phyloP scores from a whole-genome alignment of 2,888 invertebrate species.

The Ormyrus thymus region DNA sequence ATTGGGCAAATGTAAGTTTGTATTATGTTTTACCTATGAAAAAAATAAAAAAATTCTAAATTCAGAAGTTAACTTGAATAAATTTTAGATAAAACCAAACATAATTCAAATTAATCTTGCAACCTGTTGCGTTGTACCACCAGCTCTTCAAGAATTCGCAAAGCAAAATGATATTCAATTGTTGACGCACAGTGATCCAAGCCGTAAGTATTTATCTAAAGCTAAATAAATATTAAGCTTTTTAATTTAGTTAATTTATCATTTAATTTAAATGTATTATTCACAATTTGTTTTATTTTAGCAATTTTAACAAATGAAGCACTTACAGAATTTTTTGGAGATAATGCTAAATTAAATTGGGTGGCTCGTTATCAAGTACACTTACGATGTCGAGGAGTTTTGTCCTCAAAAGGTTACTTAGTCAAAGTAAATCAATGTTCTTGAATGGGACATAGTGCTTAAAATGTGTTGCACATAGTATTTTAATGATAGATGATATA shows the following conservation, averaged over 20 bases:
- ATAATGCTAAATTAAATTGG: constrained; percentile 79
- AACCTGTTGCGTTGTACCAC: constrained; percentile 95
- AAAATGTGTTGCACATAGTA: constrained; percentile 4
- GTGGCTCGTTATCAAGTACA: constrained; percentile 91
- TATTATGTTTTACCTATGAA: constrained; percentile 14
- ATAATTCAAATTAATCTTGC: constrained; percentile 95
- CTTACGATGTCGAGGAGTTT: constrained; percentile 92
- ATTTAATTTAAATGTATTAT: constrained; percentile 27
- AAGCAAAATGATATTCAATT: constrained; percentile 93
- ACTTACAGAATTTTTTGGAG: constrained; percentile 78
- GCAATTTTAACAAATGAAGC: constrained; percentile 78
- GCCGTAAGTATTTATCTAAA: constrained; percentile 78
- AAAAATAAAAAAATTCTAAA: not conserved
- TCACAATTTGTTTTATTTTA: constrained; percentile 67
- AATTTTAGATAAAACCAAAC: constrained; percentile 83
- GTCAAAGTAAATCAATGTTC: constrained; percentile 71
- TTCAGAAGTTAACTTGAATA: not conserved
- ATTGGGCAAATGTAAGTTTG: constrained; percentile 80
- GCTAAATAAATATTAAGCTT: constrained; percentile 23
- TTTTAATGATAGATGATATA: constrained; percentile 10
- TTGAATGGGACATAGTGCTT: not conserved
- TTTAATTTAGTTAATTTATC: constrained; percentile 28
- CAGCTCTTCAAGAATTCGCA: constrained; percentile 91
- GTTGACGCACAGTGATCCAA: constrained; percentile 96
- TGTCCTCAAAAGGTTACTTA: constrained; percentile 93